Conservation (phyloP, 2,113 vertebrate genomes). For the Mustela lutreola region DNA sequence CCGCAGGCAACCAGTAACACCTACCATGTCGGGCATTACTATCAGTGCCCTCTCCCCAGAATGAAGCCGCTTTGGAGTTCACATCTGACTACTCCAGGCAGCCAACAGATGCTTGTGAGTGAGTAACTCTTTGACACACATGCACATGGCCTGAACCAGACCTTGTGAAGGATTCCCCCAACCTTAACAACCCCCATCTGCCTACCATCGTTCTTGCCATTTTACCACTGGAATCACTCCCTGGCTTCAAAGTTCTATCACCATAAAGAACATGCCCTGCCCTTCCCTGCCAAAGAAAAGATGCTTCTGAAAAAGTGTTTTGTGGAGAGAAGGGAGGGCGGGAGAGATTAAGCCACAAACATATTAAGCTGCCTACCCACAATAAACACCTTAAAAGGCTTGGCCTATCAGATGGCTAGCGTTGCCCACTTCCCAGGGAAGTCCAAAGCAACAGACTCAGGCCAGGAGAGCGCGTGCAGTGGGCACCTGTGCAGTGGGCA, state of each 20-base stretch:
- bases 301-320: neutral
- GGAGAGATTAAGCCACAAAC: neutral
- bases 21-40: neutral
- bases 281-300: neutral
- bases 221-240: neutral
- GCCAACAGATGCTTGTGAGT: neutral
- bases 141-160: neutral
- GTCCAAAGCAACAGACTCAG: neutral
- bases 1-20: neutral
- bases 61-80: neutral
- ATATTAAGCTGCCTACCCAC: neutral
- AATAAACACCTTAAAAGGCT: neutral
- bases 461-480: neutral
- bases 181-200: neutral
- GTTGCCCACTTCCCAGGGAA: neutral
- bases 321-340: neutral
- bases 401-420: neutral
- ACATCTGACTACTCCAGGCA: neutral
- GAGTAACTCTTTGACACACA: neutral
- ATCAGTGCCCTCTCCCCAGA: neutral
- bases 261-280: neutral
- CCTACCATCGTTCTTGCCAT: neutral
- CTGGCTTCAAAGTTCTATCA: neutral
- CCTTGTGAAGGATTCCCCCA: neutral
- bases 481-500: too few species aligned